phyloP scores from a whole-genome alignment of 2,797 vertebrate species.

The Luscinia luscinia region DNA sequence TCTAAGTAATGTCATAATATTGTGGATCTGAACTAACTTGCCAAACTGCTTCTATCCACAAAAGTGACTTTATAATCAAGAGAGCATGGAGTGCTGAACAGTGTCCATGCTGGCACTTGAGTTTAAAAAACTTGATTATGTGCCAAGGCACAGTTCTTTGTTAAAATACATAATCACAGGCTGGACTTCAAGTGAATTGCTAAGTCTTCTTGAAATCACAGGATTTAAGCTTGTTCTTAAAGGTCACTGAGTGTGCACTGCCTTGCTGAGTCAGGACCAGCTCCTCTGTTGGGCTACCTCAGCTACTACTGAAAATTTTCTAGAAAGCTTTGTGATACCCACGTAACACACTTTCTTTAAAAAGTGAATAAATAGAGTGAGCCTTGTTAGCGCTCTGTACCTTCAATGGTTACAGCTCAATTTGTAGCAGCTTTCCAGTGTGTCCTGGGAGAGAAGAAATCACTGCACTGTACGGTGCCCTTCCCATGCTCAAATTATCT shows the following conservation, averaged over 20 bases:
- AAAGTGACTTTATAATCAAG: not conserved
- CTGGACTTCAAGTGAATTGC: not conserved
- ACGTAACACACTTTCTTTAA: not conserved
- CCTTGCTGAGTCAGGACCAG: not conserved
- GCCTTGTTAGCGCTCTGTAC: not conserved
- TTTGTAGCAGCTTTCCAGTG: conserved; percentile 1
- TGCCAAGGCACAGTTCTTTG: not conserved
- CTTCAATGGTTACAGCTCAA: conserved; percentile 16
- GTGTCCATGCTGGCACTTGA: not conserved
- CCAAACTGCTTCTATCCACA: not conserved
- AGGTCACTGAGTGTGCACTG: not conserved
- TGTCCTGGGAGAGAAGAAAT: not conserved
- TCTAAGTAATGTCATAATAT: not conserved
- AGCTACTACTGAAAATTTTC: not conserved
- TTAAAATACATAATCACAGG: not conserved
- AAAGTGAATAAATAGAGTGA: not conserved
- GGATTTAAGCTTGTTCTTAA: not conserved
- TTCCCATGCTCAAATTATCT: conserved; percentile 62
- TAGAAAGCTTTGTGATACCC: not conserved
- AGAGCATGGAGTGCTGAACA: not conserved
- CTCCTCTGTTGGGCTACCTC: not conserved
- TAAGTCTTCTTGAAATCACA: not conserved
- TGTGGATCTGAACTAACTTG: not conserved
- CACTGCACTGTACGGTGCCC: not conserved
- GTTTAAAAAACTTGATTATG: not conserved